Evolutionary conservation across 2,888 invertebrate species (phyloP).

Genomic region (Pristionchus exspectatus): DNA sequence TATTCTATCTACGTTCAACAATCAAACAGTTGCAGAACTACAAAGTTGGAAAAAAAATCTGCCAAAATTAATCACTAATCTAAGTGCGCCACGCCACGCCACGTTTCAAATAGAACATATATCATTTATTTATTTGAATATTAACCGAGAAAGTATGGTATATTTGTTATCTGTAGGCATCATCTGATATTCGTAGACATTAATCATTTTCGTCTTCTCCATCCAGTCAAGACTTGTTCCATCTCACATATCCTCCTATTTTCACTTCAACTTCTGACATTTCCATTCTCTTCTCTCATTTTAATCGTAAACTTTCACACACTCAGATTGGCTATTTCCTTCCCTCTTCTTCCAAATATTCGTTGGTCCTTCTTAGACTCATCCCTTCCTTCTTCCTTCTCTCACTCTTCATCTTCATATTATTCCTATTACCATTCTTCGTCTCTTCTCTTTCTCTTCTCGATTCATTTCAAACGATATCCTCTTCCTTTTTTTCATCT

Average conservation of each 20-base stretch:
- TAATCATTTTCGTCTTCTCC: not conserved
- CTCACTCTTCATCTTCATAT: slow-evolving; percentile 12
- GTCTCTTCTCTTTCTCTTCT: not conserved
- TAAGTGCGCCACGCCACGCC: no score
- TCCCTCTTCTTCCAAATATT: not conserved
- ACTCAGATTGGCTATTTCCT: slow-evolving; percentile 30
- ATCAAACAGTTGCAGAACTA: no score
- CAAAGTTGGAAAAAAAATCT: no score
- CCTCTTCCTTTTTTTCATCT: slow-evolving; percentile 22
- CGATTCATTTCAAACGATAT: slow-evolving; percentile 34
- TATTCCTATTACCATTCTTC: slow-evolving; percentile 38
- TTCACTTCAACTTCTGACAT: not conserved
- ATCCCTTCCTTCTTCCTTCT: not conserved
- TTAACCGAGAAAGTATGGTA: no score
- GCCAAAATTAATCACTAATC: no score
- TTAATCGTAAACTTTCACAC: slow-evolving; percentile 39
- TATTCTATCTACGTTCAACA: no score
- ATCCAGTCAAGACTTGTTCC: not conserved
- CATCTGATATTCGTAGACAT: not conserved
- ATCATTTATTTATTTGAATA: no score
- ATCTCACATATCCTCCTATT: not conserved
- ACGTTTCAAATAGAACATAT: no score
- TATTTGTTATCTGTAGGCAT: not conserved
- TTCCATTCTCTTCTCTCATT: slow-evolving; percentile 31
- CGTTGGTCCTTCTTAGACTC: not conserved